Evolutionary conservation across 2,888 invertebrate species (phyloP), one percentile per base, ranked within the genome.

Genomic region (Leptinotarsa peninsularis): DNA sequence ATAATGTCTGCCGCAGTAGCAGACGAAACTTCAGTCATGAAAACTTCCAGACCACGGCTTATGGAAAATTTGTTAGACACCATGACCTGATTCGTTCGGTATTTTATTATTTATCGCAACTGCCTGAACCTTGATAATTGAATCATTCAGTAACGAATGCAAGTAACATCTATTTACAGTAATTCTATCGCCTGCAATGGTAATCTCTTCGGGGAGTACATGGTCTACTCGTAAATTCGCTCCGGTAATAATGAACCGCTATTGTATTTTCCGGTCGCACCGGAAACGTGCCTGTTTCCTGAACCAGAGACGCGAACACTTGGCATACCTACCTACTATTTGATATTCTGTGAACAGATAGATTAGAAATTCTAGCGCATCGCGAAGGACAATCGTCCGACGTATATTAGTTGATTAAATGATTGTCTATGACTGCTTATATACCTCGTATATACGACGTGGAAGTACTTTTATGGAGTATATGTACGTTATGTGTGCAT

Each of bases 181-280:
- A 63, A 63, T 43, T 7, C 17, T 13, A 23, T 58, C 58, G 63
- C n/a, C 15, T 23, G 27, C 4, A n/a, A 63, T 33, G n/a, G 43
- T 33, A 63, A 63, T 33, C n/a, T 33, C 27, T 43, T 33, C 33
- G 4, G 5, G 33, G 60, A 60, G 4, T 33, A 18, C 63, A 63
- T n/a, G 63, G 43, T 5, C 43, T 17, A 63, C 63, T n/a, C 13
- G n/a, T 17, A 43, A 63, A 43, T 33, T 33, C n/a, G 63, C 63
- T 63, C 63, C 63, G 63, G 63, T 33, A n/a, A 33, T 33, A 63
- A 63, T 63, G 63, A 63, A 63, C 63, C 63, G 63, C 63, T 63
- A 63, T 58, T 43, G 63, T 63, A 63, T 43, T 63, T 63, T 63
- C 63, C 63, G 63, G 63, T 63, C 14, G 17, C 43, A 33, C 63